Conservation (phyloP, 53 echinoderm and acorn worm species). For the Actinopyga echinites region DNA sequence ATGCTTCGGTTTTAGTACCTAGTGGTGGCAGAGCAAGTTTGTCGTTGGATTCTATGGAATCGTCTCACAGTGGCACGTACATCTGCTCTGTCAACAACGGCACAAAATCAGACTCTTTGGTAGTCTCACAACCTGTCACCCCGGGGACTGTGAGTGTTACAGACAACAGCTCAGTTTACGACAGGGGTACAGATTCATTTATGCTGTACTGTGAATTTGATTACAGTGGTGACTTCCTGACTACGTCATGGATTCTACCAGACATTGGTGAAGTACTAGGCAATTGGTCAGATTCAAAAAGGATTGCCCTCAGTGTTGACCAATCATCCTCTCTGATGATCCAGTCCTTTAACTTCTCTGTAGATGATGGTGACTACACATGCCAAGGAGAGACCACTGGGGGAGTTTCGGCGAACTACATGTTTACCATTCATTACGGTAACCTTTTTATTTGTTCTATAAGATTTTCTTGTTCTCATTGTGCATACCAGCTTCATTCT, state of each 20-base stretch:
- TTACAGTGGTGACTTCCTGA: background rate
- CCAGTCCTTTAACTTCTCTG: background rate
- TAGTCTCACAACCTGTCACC: background rate
- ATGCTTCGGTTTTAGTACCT: background rate
- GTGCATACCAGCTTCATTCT: too few relatives aligned
- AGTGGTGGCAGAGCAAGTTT: background rate
- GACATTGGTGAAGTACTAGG: background rate
- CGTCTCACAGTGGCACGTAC: background rate
- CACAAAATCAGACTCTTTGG: background rate
- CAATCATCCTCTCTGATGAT: background rate
- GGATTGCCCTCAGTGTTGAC: background rate
- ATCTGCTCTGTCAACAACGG: slow-evolving; percentile 2
- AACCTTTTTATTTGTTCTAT: background rate
- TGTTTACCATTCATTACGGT: background rate
- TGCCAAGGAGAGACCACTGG: slow-evolving; percentile 1
- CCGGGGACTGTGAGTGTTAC: background rate
- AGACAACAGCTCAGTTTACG: background rate
- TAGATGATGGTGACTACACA: background rate
- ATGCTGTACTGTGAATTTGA: background rate
- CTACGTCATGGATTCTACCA: background rate
- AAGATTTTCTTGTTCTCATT: background rate
- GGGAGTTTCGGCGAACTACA: background rate
- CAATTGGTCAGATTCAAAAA: background rate
- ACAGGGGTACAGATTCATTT: background rate
- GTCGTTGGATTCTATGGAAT: background rate